phyloP scores from a whole-genome alignment of 2,888 invertebrate species.

The Temnothorax unifasciatus region DNA sequence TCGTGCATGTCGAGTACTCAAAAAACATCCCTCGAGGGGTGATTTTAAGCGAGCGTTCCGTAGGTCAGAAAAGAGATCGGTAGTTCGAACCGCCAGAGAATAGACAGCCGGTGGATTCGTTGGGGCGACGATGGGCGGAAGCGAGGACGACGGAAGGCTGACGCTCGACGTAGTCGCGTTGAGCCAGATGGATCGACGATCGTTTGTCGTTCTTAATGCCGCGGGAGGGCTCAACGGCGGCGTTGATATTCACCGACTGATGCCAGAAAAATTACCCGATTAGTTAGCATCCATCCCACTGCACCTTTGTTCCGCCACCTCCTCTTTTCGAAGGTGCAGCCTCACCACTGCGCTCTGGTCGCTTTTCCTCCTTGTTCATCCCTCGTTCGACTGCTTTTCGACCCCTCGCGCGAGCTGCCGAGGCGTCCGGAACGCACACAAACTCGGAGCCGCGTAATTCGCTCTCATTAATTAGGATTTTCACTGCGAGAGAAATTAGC shows the following conservation, averaged over 20 bases:
- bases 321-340: constrained; percentile 61
- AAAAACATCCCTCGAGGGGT: constrained; percentile 65
- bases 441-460: constrained; percentile 72
- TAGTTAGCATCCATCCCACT: constrained; percentile 76
- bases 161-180: constrained; percentile 77
- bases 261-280: constrained; percentile 86
- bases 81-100: constrained; percentile 52
- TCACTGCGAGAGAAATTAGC: constrained; percentile 73
- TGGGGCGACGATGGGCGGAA: constrained; percentile 39
- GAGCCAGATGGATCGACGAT: constrained; percentile 86
- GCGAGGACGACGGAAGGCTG: constrained; percentile 65
- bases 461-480: constrained; percentile 82
- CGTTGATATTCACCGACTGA: constrained; percentile 86
- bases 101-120: constrained; percentile 61
- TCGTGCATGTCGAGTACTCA: constrained; percentile 54
- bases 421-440: constrained; percentile 3
- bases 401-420: constrained; percentile 48
- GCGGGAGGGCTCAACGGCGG: constrained; percentile 78
- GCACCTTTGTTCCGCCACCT: constrained; percentile 32
- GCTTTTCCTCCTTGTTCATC: constrained; percentile 63
- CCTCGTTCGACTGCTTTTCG: constrained; percentile 58
- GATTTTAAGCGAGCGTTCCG: constrained; percentile 55
- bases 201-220: constrained; percentile 86
- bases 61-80: constrained; percentile 66
- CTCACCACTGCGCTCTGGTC: constrained; percentile 32